Percentiles rank a stretch among this genome's conserved stretches.
These are phyloP conservation scores for Gnatocerus cornutus DNA, from an alignment of 2,888 invertebrate genomes.

Conservation along the genomic window DNA sequence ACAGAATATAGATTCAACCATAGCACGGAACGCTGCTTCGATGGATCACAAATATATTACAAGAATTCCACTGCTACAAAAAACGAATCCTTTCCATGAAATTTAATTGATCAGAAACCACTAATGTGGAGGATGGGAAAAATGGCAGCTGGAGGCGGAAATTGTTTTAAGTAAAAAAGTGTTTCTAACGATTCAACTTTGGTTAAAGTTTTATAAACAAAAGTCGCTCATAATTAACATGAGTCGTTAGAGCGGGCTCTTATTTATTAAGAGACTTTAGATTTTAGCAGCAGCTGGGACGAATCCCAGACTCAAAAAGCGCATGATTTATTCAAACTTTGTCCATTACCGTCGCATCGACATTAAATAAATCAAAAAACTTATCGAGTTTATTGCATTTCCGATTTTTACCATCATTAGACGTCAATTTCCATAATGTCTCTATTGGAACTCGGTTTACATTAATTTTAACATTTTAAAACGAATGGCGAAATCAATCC, in stretches of 20 bases:
- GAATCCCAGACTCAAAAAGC: background rate
- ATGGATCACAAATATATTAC: slow-evolving; percentile 47
- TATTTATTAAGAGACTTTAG: too few species aligned
- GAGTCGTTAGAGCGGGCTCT: too few species aligned
- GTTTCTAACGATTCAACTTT: too few species aligned
- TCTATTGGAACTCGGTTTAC: slow-evolving; percentile 3
- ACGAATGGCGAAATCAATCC: slow-evolving; percentile 46
- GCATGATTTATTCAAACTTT: background rate
- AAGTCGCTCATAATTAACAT: too few species aligned
- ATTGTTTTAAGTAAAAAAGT: too few species aligned
- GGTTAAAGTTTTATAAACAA: too few species aligned
- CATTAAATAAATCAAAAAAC: background rate
- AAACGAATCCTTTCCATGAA: slow-evolving; percentile 41
- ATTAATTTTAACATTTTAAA: slow-evolving; percentile 26
- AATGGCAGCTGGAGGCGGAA: background rate
- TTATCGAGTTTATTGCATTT: background rate
- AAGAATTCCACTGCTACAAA: slow-evolving; percentile 41
- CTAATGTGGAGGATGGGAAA: slow-evolving; percentile 3
- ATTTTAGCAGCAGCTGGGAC: too few species aligned
- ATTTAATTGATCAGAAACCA: slow-evolving; percentile 38
- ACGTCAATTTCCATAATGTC: background rate
- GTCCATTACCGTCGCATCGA: slow-evolving; percentile 1
- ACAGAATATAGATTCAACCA: slow-evolving; percentile 64
- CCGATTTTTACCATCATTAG: background rate
- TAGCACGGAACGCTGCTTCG: slow-evolving; percentile 56